Percentiles rank a stretch among this genome's conserved stretches.
These are phyloP conservation scores for Atta texana DNA, from an alignment of 1,140 invertebrate genomes.

Conservation along the genomic window DNA sequence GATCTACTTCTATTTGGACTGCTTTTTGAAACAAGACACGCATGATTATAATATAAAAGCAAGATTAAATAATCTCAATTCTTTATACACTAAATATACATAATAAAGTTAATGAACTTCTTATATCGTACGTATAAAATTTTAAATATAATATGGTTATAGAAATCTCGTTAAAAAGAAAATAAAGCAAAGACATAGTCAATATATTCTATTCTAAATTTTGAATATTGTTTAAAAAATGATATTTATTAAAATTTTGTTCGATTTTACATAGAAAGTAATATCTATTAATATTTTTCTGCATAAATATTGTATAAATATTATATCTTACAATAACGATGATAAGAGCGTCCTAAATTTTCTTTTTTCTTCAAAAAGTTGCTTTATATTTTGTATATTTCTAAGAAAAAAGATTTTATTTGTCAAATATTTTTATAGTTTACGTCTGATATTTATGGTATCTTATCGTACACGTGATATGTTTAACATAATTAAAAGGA, in stretches of 20 bases:
- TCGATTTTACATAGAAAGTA: neutral
- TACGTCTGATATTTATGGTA: neutral
- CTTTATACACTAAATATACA: neutral
- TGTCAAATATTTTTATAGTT: neutral
- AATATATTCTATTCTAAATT: neutral
- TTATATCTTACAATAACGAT: neutral
- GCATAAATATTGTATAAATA: neutral
- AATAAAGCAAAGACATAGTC: neutral
- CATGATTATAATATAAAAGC: neutral
- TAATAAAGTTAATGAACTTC: neutral
- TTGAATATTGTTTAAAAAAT: neutral
- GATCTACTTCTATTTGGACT: neutral
- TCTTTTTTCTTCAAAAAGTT: neutral
- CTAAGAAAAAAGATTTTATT: neutral
- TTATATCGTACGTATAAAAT: neutral
- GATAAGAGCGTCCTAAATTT: neutral
- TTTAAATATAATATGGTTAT: neutral
- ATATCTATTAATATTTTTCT: neutral
- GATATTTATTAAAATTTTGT: neutral
- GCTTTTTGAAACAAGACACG: neutral
- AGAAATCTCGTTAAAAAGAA: neutral
- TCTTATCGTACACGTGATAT: neutral
- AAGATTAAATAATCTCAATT: neutral
- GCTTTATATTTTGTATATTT: neutral
- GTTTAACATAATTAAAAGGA: slow-evolving; percentile 40